phyloP scores from a whole-genome alignment of 2,888 invertebrate genomes.

The Nomada flava region DNA sequence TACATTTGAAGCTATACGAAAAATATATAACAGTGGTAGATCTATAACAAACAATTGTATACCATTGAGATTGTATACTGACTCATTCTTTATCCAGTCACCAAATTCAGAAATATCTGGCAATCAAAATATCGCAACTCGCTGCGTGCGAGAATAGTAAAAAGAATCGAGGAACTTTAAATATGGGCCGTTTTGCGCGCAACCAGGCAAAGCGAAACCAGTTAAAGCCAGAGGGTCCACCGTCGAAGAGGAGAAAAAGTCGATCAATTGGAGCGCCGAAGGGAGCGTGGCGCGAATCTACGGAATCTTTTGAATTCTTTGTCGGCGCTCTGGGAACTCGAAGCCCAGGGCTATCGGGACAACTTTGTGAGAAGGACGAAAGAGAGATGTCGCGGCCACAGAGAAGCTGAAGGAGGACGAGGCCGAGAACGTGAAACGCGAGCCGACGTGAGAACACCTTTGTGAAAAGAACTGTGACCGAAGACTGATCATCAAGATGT shows the following conservation, averaged over 20 bases:
- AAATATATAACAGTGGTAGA: too few species aligned
- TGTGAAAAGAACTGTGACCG: slow-evolving; percentile 31
- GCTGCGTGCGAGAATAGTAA: neutral
- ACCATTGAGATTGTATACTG: too few species aligned
- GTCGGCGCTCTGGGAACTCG: slow-evolving; percentile 62
- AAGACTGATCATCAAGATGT: slow-evolving; percentile 27
- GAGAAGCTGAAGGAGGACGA: slow-evolving; percentile 31
- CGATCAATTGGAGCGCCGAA: slow-evolving; percentile 56
- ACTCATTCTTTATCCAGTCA: neutral
- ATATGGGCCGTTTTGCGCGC: neutral
- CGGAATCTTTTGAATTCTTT: slow-evolving; percentile 73
- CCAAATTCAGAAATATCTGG: neutral
- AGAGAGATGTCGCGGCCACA: slow-evolving; percentile 4
- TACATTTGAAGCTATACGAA: too few species aligned
- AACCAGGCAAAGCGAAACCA: slow-evolving; percentile 17
- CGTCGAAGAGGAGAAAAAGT: slow-evolving; percentile 52
- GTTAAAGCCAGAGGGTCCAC: slow-evolving; percentile 31
- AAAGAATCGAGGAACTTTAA: slow-evolving; percentile 15
- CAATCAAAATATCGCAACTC: neutral
- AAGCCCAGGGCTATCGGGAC: slow-evolving; percentile 46
- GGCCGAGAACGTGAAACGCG: slow-evolving; percentile 57
- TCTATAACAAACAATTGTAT: too few species aligned
- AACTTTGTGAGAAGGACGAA: slow-evolving; percentile 56
- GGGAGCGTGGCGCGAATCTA: slow-evolving; percentile 47
- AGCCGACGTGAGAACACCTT: slow-evolving; percentile 67